Evolutionary conservation across 2,797 vertebrate genomes (phyloP), one percentile per base, ranked within the genome.

Genomic region (Cynodonichthys magdalenae): DNA sequence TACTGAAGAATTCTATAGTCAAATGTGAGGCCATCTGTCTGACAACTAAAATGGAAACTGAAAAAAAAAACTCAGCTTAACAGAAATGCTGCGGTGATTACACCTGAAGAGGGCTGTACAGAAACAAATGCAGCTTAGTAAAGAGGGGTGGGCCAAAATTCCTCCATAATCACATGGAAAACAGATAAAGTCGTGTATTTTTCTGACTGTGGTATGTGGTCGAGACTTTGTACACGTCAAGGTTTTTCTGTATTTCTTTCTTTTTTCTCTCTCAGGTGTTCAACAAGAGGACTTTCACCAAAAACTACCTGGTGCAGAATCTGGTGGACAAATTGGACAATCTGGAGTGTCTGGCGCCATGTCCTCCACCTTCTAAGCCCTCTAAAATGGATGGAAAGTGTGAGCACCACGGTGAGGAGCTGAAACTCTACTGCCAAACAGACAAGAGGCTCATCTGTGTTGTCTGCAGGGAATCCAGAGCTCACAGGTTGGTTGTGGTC

Each of bases 271-370:
- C 44, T 10, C 64, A 94, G 94, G 90, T 93, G 58, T 94, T 94
- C 67, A 89, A 74, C 60, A 93, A 93, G 74, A 92, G 91, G 82
- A 91, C 77, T 24, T 92, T 93, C 74, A 94, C 94, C 3, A 93
- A 94, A 74, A 94, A 94, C 79, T 94, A 93, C 82, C 69, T 93
- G 69, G 93, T 93, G n/a, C 92, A 94, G 77, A 94, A 93, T 79
- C 83, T 94, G n/a, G 93, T 94, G 73, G 89, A 88, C 54, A 93
- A 92, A 64, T 72, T 94, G 80, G 90, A 92, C 9, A 87, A 92
- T 4, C 75, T 94, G 65, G 90, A 93, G 2, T 88, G 83, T 53
- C 74, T 94, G 75, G 87, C 89, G 1, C 76, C 91, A 0, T 68
- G 86, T 14, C 65, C 86, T 0, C 3, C 81, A 0, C 85, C 85